Base-by-base conservation (phyloP, 2,888 invertebrate species). In the Phyto melanocephala region DNA sequence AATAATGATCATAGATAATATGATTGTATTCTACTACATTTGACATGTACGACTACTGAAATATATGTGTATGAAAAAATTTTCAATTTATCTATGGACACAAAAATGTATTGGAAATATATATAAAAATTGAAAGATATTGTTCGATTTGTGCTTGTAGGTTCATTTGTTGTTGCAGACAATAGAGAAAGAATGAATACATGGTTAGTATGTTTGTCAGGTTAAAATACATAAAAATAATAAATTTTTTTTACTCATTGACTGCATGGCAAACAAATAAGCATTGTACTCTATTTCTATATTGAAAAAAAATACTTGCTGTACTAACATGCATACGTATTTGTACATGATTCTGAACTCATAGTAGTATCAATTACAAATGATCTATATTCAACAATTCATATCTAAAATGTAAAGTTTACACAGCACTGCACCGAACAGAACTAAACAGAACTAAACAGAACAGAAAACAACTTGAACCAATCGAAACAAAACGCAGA, bases 181-280 rank as follows among this genome's bases (percentile, higher is more conserved):
- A 65, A 56, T 68, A 63, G 54, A 47, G 24, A 35, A 58, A 28
- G 28, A 70, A 63, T 20, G 50, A 45, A 42, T 70, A 52, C 22
- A 37, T 70, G 71, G 17, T 40, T 67, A 63, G 13, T 20, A 50
- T 54, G 68, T 68, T 74, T 68, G 71, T 56, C 58, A 65, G 63
- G 40, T 15, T 56, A 15, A 62, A 62, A 52, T 42, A 17, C 7
- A 28, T 11, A 11, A 1, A 33, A 75, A 60, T 50, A 33, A 50
- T 28, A 56, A 45, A 35, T 50, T 70, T 17, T 10, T 47, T 71
- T 79, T 75, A 79, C 75, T 82, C 74, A 82, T 79, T 78, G 82
- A 82, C 75, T 82, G 81, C 58, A 75, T 75, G 70, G 17, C 81
- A 78, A 79, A 67, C 79, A 52, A 78, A 60, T 71, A 71, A 70